A percentile compares a stretch with the other conserved stretches of the same genome.
These are phyloP conservation scores for Reinhardtius hippoglossoides DNA, from an alignment of 2,113 vertebrate species.

Conservation along the genomic window DNA sequence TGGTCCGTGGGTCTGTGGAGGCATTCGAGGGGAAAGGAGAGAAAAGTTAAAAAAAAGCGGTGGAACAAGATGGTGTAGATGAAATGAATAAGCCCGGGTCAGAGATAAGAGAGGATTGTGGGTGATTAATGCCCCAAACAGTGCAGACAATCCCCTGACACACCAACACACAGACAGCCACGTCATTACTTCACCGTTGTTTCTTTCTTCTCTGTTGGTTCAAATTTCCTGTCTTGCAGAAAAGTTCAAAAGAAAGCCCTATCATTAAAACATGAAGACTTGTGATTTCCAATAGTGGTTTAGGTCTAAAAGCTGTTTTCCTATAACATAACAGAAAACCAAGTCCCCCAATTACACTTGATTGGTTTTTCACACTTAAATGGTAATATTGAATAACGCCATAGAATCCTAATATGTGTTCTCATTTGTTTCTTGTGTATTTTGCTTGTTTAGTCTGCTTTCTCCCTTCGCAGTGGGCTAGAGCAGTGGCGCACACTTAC, in stretches of 20 bases:
- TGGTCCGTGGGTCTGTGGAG: neutral
- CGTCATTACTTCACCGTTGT: neutral
- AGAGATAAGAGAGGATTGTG: slow-evolving; percentile 35
- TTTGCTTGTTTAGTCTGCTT: slow-evolving; percentile 45
- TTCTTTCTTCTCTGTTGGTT: neutral
- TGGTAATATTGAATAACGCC: slow-evolving; percentile 51
- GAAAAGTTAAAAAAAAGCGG: slow-evolving; percentile 24
- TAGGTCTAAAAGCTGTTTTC: too few species aligned
- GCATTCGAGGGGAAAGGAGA: slow-evolving; percentile 7
- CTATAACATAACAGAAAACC: slow-evolving; percentile 23
- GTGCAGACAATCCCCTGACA: slow-evolving; percentile 14
- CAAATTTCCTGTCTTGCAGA: neutral
- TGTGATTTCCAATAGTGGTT: too few species aligned
- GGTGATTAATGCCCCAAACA: slow-evolving; percentile 51
- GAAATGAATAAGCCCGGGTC: slow-evolving; percentile 61
- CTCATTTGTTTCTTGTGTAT: slow-evolving; percentile 51
- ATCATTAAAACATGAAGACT: too few species aligned
- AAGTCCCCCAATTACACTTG: slow-evolving; percentile 36
- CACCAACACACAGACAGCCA: slow-evolving; percentile 9
- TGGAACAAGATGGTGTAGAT: slow-evolving; percentile 44
- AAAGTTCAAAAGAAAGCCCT: neutral
- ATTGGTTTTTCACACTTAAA: slow-evolving; percentile 50
- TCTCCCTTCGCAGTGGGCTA: slow-evolving; percentile 48
- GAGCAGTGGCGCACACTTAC: slow-evolving; percentile 38
- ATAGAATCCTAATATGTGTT: slow-evolving; percentile 47